Evolutionary conservation across 2,888 invertebrate species (phyloP), one percentile per base, ranked within the genome.

Genomic region (Patella pellucida): DNA sequence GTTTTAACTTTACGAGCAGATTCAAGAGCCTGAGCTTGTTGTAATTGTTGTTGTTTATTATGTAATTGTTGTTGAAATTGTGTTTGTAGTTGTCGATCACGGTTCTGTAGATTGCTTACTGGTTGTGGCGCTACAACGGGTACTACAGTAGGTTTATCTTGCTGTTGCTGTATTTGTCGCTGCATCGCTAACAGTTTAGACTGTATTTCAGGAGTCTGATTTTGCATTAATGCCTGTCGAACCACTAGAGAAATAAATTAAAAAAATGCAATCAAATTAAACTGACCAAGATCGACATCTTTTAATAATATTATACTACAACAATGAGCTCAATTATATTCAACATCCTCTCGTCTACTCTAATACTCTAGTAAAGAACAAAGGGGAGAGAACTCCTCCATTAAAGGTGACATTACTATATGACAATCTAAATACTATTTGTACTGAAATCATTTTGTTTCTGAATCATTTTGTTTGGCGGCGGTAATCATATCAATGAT

Each of bases 161-260:
- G 84, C 74, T 85, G 84, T 71, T 84, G 84, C 70, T 85, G 85
- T 78, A 89, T 86, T 81, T 89, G 96, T 72, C 95, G 93, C 91
- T 97, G 97, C 85, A 97, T 93, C 85, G 96, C 96, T 68, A 97
- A 92, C 71, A 97, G 92, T 89, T 97, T 97, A 87, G 97, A 96
- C 90, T 97, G 96, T 81, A 97, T 96, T 91, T 97, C 97, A 0
- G 97, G 97, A 90, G 96, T 95, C 41, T 97, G 93, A 90, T 96
- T 96, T 87, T 96, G 96, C 91, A 95, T 95, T 78, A 97, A 92
- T n/a, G 96, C 97, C 90, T 95, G 96, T 91, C 95, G 95, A 85
- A 97, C 96, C 16, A 97, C 97, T 96, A 92, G 75, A 92, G 92
- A 80, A 77, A 71, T 74, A 71, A 23, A 54, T 52, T 74, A 71